Base-by-base conservation (phyloP, 2,888 invertebrate genomes). In the Diploptera punctata region DNA sequence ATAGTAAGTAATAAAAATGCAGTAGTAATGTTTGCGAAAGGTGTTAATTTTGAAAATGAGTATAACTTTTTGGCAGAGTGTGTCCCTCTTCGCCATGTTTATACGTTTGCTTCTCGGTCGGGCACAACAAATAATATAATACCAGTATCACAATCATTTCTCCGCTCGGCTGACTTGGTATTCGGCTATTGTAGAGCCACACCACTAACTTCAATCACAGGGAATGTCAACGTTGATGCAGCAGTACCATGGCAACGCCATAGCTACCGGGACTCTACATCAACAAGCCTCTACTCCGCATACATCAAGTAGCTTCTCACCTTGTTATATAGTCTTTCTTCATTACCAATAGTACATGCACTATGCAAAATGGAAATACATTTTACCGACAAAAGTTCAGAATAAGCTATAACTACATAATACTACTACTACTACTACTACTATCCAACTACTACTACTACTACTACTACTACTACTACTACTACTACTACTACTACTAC, bases 141-240 rank as follows among this genome's bases (percentile, higher is more conserved):
- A 73, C 70, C 70, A 57, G 68, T 60, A 72, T 72, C 68, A 72
- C 72, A 72, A 72, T 57, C 68, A 68, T 49, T 49, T 68, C 33
- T 21, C n/a, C 71, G 68, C 73, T 49, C 38, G 68, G 68, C 31
- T 60, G 68, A 43, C 24, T 65, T 54, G 73, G 73, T 31, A 74
- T 71, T 65, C 74, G 54, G 57, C 33, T 60, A 71, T 71, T 74
- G 74, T 74, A 57, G 68, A 49, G 62, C 44, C 71, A 60, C 70
- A 68, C 73, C 71, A 54, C 73, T 68, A 71, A 74, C 74, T 74
- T 74, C 72, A 74, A 74, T 74, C 74, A 72, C 33, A 29, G 72
- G 67, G 70, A 72, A 73, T 70, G 74, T 74, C 74, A 74, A 74
- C 74, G 74, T 74, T 74, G 71, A 38, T 54, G 61, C 69, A 65